Percentiles rank a stretch among this genome's conserved stretches.
Evolutionary conservation across 2,888 invertebrate genomes (phyloP).

Genomic region (Petrolisthes manimaculis): DNA sequence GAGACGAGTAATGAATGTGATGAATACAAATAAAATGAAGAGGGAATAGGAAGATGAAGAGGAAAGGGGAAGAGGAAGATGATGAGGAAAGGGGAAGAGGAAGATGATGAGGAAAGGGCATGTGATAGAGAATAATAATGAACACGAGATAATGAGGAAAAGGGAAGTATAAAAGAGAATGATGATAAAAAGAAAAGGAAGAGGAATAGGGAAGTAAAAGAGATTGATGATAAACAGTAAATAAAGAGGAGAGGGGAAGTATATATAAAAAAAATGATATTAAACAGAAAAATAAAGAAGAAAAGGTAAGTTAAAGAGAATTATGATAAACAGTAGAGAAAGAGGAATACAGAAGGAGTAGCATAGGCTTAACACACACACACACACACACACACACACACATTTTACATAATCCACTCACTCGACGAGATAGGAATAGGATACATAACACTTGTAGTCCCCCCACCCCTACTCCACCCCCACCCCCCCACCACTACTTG

Average conservation of each 20-base stretch:
- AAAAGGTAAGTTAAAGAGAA: not conserved
- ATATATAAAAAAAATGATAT: too few species aligned
- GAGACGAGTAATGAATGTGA: not conserved
- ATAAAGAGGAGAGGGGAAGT: not conserved
- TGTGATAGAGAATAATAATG: too few species aligned
- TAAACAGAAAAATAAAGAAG: not conserved
- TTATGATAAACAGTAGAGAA: not conserved
- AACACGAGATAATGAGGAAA: too few species aligned
- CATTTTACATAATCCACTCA: not conserved
- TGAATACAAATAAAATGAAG: not conserved
- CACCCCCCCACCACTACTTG: too few species aligned
- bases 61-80: not conserved
- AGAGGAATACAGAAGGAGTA: not conserved
- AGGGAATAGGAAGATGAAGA: not conserved
- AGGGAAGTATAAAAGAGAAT: not conserved
- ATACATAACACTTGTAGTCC: not conserved
- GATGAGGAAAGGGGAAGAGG: not conserved
- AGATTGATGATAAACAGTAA: not conserved
- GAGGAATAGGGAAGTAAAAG: not conserved
- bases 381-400: conserved; percentile 1
- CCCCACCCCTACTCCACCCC: too few species aligned
- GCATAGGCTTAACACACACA: not conserved
- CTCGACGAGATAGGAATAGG: not conserved
- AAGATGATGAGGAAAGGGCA: not conserved
- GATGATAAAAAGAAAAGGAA: not conserved